Conservation (phyloP, 2,888 invertebrate genomes). For the Baccha elongata region DNA sequence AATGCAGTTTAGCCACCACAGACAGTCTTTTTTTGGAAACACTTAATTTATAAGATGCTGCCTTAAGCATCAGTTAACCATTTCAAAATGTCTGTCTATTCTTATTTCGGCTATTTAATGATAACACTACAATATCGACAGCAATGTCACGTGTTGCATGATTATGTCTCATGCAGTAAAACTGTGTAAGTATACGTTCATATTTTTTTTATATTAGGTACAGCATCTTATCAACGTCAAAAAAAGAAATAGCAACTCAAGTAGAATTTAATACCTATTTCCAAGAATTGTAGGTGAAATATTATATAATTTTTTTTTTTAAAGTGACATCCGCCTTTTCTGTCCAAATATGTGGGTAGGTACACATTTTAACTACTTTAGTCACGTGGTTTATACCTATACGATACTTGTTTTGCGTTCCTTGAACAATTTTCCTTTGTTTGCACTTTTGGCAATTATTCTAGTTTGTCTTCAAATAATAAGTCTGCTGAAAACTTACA, state of each 20-base stretch:
- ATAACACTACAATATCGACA: conserved; percentile 18
- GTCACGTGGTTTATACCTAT: no score
- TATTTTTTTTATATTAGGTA: neutral
- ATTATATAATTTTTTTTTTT: neutral
- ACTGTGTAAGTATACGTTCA: neutral
- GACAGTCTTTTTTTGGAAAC: no score
- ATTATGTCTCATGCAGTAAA: neutral
- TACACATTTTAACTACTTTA: no score
- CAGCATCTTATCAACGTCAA: neutral
- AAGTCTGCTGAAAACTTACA: conserved; percentile 4
- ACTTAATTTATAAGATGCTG: no score
- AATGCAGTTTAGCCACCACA: no score
- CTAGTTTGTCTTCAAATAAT: conserved; percentile 1
- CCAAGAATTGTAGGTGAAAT: neutral
- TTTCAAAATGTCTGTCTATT: no score
- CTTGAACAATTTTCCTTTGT: conserved; percentile 3
- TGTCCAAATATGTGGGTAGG: no score
- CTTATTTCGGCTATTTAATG: no score
- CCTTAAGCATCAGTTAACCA: no score
- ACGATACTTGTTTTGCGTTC: no score
- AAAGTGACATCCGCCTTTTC: neutral
- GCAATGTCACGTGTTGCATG: conserved; percentile 1
- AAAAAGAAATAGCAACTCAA: neutral
- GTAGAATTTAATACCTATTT: no score
- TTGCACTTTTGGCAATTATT: neutral